These are phyloP conservation scores for Callaeas wilsoni DNA, from an alignment of 2,113 vertebrate genomes.

Conservation along the genomic window DNA sequence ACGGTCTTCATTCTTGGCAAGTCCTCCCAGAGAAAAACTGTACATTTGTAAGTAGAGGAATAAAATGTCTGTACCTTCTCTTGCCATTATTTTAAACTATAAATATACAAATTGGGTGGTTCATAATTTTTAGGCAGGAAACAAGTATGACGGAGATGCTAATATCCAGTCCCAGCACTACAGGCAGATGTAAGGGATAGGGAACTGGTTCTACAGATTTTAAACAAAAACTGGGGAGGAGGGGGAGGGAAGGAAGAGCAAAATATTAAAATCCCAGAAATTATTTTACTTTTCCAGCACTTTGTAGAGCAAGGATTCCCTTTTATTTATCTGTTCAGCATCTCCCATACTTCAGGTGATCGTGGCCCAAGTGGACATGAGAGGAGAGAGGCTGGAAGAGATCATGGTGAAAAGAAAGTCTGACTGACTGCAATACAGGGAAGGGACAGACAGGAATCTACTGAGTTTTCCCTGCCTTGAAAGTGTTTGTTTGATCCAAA, in stretches of 20 bases:
- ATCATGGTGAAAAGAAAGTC: background rate
- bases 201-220: conserved; percentile 37
- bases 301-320: background rate
- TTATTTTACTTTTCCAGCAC: background rate
- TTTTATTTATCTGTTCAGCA: background rate
- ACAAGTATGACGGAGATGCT: background rate
- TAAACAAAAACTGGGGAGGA: background rate
- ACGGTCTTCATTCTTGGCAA: background rate
- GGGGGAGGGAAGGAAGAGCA: background rate
- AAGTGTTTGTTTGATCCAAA: background rate
- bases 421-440: background rate
- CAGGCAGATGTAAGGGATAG: fast-evolving
- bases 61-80: background rate
- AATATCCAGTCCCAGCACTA: background rate
- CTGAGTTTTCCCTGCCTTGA: background rate
- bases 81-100: background rate
- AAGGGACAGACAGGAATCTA: background rate
- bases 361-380: background rate
- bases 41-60: background rate
- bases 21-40: background rate
- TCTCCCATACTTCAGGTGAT: background rate
- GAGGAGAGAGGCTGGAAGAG: background rate
- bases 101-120: background rate
- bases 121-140: background rate
- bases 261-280: background rate